Conservation (phyloP, 1,140 invertebrate species). For the Neodiprion virginianus region DNA sequence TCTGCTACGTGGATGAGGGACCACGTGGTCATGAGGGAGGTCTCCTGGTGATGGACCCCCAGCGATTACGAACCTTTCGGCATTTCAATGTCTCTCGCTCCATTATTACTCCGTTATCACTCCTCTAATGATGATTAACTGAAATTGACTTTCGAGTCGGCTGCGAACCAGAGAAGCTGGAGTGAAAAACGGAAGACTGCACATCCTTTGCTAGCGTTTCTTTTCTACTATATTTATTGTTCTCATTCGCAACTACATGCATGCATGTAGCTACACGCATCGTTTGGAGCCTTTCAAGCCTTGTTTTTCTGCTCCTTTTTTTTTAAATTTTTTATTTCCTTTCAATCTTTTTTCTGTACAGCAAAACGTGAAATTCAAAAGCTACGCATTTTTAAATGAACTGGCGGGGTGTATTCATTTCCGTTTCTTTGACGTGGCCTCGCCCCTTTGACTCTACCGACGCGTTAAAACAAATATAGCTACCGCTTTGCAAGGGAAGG, state of each 20-base stretch:
- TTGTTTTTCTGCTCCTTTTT: no score
- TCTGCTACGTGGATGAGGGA: neutral
- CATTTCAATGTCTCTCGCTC: neutral
- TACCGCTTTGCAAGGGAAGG: neutral
- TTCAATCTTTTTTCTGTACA: neutral
- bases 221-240: no score
- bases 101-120: slow-evolving; percentile 1
- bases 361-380: neutral
- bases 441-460: neutral
- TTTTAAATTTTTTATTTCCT: neutral
- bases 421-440: slow-evolving; percentile 6
- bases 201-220: no score
- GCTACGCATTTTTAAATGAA: neutral
- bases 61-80: neutral
- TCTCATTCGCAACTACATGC: no score
- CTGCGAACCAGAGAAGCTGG: neutral
- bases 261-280: no score
- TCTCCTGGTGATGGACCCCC: slow-evolving; percentile 1
- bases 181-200: no score
- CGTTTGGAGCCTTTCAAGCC: no score
- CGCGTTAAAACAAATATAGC: neutral
- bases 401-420: neutral
- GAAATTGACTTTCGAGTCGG: neutral
- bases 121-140: neutral
- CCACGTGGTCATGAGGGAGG: neutral